Evolutionary conservation across 2,797 vertebrate genomes (phyloP).

Genomic region (Xerus rutilus): DNA sequence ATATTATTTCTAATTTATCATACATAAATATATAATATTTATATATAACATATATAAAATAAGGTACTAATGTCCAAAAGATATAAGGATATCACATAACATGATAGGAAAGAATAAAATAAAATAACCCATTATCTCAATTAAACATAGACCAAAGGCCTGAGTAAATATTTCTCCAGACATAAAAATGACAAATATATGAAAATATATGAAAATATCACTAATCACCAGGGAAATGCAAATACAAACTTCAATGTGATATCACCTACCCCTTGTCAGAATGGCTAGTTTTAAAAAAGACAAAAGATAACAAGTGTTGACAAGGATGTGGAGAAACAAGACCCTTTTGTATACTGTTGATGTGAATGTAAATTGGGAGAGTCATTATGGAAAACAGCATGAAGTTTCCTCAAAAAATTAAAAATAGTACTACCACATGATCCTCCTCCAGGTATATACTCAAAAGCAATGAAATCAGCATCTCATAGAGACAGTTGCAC

Average conservation of each 20-base stretch:
- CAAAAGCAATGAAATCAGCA: not conserved
- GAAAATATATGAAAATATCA: not conserved
- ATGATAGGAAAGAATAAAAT: not conserved
- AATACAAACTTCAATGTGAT: not conserved
- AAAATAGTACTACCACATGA: too few relatives aligned
- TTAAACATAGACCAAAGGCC: not conserved
- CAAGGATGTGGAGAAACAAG: too few relatives aligned
- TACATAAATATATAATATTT: too few relatives aligned
- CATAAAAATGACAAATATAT: not conserved
- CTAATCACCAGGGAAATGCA: not conserved
- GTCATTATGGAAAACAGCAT: too few relatives aligned
- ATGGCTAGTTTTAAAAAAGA: not conserved
- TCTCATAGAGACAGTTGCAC: not conserved
- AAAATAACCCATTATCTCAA: not conserved
- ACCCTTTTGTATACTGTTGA: too few relatives aligned
- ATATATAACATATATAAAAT: too few relatives aligned
- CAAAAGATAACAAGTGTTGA: too few relatives aligned
- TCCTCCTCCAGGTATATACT: not conserved
- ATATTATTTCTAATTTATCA: not conserved
- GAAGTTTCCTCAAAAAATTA: too few relatives aligned
- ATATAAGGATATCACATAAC: not conserved
- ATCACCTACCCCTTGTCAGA: too few relatives aligned
- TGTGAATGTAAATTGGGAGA: too few relatives aligned
- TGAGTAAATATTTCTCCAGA: not conserved
- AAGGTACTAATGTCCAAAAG: not conserved